Percentiles rank a stretch among this genome's conserved stretches.
Conservation (phyloP, 2,113 vertebrate species). For the Platanista minor region DNA sequence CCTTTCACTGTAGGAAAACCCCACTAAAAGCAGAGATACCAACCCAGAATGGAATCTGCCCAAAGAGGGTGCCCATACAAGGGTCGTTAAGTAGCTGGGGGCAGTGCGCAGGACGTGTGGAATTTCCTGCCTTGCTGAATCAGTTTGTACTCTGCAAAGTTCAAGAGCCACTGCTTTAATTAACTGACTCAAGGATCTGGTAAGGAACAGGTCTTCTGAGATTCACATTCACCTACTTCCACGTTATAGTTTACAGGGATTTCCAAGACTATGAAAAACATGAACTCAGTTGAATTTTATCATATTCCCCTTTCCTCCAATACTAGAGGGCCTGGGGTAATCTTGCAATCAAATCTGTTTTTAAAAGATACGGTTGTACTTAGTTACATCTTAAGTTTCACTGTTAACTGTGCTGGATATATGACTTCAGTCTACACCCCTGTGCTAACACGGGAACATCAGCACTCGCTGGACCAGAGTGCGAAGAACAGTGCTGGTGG, state of each 20-base stretch:
- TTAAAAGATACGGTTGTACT: neutral
- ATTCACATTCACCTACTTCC: neutral
- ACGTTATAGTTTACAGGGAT: neutral
- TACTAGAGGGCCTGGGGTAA: neutral
- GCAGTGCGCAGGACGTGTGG: neutral
- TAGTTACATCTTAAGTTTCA: neutral
- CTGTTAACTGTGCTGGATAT: neutral
- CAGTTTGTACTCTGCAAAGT: neutral
- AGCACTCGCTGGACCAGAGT: too few species aligned
- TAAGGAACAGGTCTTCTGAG: neutral
- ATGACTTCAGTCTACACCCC: neutral
- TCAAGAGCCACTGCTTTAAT: neutral
- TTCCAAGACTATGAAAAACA: neutral
- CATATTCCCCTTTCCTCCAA: neutral
- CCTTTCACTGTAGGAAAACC: neutral
- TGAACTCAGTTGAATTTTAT: neutral
- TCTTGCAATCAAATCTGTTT: neutral
- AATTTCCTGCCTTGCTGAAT: neutral
- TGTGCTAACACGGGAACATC: neutral
- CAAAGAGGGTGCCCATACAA: neutral
- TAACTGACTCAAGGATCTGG: neutral
- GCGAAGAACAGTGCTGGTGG: neutral
- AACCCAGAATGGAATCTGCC: neutral
- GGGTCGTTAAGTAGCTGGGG: neutral
- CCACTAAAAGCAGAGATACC: neutral